Conservation (phyloP, 2,113 vertebrate species). For the Rhea pennata region DNA sequence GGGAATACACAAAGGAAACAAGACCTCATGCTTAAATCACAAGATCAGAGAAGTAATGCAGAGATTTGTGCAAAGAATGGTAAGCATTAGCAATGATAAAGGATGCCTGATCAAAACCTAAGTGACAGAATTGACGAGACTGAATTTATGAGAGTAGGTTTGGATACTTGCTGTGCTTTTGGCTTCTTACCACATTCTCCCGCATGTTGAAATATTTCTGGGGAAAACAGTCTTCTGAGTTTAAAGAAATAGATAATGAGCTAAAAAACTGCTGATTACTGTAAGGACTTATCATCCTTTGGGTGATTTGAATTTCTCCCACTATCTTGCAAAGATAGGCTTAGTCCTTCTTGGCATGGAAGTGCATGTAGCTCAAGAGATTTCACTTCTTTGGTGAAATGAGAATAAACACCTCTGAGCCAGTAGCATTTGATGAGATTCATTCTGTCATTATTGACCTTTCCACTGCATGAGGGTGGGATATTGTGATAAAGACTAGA, state of each 20-base stretch:
- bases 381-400: background rate
- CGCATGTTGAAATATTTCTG: slow-evolving; percentile 31
- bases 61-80: background rate
- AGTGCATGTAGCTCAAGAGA: background rate
- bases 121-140: background rate
- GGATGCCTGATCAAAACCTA: background rate
- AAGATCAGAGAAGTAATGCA: background rate
- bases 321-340: background rate
- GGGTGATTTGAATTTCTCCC: background rate
- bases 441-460: background rate
- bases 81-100: background rate
- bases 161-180: background rate
- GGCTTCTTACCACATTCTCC: background rate
- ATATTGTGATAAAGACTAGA: background rate
- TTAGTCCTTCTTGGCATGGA: background rate
- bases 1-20: background rate
- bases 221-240: background rate
- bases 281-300: background rate
- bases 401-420: background rate
- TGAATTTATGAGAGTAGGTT: background rate
- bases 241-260: background rate
- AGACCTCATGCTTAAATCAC: background rate
- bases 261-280: background rate
- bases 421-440: background rate
- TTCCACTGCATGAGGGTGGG: background rate